phyloP scores from a whole-genome alignment of 2,797 vertebrate species.

The Arrhamphus sclerolepis region DNA sequence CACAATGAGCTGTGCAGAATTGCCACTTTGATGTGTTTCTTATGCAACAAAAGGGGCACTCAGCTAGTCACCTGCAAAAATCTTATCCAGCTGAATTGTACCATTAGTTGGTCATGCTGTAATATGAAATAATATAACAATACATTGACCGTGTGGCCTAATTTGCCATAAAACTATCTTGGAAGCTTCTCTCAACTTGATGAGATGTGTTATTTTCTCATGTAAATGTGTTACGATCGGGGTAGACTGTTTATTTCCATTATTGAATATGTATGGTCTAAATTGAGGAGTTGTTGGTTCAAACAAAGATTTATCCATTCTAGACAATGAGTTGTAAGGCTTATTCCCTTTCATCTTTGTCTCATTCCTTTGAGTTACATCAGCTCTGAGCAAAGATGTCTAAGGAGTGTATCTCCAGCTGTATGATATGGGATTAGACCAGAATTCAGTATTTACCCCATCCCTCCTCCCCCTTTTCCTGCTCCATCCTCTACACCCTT shows the following conservation, averaged over 20 bases:
- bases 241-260: conserved; percentile 17
- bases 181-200: conserved; percentile 7
- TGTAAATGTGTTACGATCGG: not conserved
- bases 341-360: conserved; percentile 32
- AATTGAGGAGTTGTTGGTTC: conserved; percentile 6
- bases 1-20: conserved; percentile 64
- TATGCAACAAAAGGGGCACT: conserved; percentile 40
- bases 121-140: conserved; percentile 36
- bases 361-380: conserved; percentile 40
- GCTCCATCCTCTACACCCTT: conserved; percentile 55
- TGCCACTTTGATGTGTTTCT: conserved; percentile 57
- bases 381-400: conserved; percentile 51
- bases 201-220: not conserved
- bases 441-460: conserved; percentile 74
- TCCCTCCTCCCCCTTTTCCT: conserved; percentile 40
- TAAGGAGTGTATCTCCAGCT: conserved; percentile 67
- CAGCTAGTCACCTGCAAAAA: conserved; percentile 47
- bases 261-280: conserved; percentile 15
- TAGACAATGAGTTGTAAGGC: conserved; percentile 23
- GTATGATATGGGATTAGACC: conserved; percentile 76
- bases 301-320: not conserved
- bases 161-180: conserved; percentile 1
- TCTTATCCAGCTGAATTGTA: conserved; percentile 33
- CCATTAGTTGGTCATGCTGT: conserved; percentile 16
- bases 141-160: conserved; percentile 28